Base-by-base conservation (phyloP, 2,888 invertebrate genomes). In the Leptinotarsa tumamoca region DNA sequence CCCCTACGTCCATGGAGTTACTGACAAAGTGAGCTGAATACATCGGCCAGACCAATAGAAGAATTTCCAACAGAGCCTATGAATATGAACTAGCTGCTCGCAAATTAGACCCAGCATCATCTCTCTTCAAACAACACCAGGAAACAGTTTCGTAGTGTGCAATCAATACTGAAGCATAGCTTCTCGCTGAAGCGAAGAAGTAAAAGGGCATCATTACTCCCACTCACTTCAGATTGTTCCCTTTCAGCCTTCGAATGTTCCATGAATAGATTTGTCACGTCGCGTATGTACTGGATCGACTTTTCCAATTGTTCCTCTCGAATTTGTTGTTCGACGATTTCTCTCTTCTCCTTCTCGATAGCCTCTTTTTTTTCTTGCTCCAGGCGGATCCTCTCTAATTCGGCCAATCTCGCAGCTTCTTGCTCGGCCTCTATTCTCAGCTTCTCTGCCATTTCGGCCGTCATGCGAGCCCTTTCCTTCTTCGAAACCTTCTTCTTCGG, bases 341-440 rank as follows among this genome's bases (percentile, higher is more conserved):
- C 87, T 18, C 80, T 80, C 71, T 84, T 85, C 49, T 93, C 87
- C 71, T 85, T 87, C 58, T 84, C 85, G 14, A 86, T 83, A 0
- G 85, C 86, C 2, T 80, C 83, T 70, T 80, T 81, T 17, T 81
- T 78, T 67, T 87, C 87, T 71, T 85, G 83, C 70, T 86, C 85
- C 17, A 82, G 61, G 21, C 84, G 82, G 51, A 79, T 78, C 49
- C 79, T 79, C 33, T 84, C 82, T 21, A 80, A 18, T 71, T 83
- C 82, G 21, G 80, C 80, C 72, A 78, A 52, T 75, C 74, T 79
- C 56, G 77, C 78, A 7, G 79, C 80, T 74, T 83, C 83, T n/a
- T 75, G 77, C 73, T 84, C 84, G 21, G 81, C 79, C 71, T 82
- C 82, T 7, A 77, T 68, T 68, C 75, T 80, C 23, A 80, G 76